Conservation (phyloP, 2,888 invertebrate genomes). For the Callimorpha dominula region DNA sequence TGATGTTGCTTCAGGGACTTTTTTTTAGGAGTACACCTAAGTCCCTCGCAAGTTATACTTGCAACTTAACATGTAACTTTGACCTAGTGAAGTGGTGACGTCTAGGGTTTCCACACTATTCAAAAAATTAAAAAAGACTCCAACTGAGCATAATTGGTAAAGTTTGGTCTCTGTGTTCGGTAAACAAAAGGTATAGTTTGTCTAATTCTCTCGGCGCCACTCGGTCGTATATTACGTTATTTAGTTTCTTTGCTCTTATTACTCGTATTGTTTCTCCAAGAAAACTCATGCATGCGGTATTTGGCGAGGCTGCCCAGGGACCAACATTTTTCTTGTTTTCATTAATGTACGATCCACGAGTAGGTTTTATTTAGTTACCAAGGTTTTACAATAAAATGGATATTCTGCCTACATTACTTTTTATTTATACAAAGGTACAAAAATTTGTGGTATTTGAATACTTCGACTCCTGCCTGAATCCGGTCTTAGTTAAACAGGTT, state of each 20-base stretch:
- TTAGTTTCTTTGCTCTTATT: conserved; percentile 9
- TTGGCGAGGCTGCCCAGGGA: conserved; percentile 14
- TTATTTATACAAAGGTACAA: background rate
- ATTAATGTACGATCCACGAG: conserved; percentile 6
- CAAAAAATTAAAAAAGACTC: no score
- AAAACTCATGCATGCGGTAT: conserved; percentile 18
- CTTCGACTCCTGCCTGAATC: no score
- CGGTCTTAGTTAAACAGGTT: no score
- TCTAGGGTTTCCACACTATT: background rate
- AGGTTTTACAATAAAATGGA: background rate
- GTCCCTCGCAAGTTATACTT: background rate
- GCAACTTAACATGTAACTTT: background rate
- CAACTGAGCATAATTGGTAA: background rate
- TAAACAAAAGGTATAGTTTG: conserved; percentile 3
- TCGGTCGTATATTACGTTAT: conserved; percentile 8
- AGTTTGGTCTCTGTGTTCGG: background rate
- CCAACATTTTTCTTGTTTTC: conserved; percentile 16
- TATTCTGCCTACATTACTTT: background rate
- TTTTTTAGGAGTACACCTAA: background rate
- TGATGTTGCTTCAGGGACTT: background rate
- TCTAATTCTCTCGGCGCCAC: conserved; percentile 12
- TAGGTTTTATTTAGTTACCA: conserved; percentile 7
- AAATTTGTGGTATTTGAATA: no score
- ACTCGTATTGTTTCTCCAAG: conserved; percentile 12
- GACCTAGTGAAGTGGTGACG: background rate